phyloP scores from a whole-genome alignment of 2,888 invertebrate species.

The Eledone cirrhosa region DNA sequence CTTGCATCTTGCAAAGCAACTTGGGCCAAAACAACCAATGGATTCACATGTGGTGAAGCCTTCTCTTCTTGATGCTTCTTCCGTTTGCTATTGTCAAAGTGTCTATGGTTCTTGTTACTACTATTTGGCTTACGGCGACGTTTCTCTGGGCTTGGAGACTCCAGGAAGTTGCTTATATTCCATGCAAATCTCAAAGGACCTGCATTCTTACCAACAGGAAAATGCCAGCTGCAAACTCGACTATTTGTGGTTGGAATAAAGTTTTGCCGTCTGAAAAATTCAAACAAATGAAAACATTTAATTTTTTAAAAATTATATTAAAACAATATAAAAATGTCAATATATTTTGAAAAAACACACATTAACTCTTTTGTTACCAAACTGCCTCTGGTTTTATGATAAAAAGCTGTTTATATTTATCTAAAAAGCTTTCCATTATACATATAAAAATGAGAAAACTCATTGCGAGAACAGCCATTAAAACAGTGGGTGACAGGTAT shows the following conservation, averaged over 20 bases:
- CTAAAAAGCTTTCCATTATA: no score
- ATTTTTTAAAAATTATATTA: no score
- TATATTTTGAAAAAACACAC: no score
- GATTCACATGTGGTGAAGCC: neutral
- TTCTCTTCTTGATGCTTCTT: slow-evolving; percentile 3
- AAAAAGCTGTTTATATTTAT: no score
- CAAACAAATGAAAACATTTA: neutral
- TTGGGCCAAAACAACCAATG: slow-evolving; percentile 8
- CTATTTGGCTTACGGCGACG: slow-evolving; percentile 18
- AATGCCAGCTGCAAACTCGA: slow-evolving; percentile 27
- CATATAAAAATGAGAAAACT: no score
- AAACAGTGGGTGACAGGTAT: no score
- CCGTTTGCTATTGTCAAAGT: neutral
- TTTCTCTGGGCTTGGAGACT: slow-evolving; percentile 23
- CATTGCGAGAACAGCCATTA: no score
- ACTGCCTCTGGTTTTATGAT: no score
- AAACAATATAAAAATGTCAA: no score
- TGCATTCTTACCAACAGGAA: slow-evolving; percentile 17
- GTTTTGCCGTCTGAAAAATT: slow-evolving; percentile 22
- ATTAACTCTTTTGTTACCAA: no score
- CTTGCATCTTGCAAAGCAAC: slow-evolving; percentile 21
- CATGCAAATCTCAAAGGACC: slow-evolving; percentile 25
- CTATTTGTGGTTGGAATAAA: slow-evolving; percentile 27
- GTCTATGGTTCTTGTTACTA: neutral
- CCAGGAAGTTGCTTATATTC: slow-evolving; percentile 8